Evolutionary conservation across 2,888 invertebrate species (phyloP).

Genomic region (Brachyptera risi): DNA sequence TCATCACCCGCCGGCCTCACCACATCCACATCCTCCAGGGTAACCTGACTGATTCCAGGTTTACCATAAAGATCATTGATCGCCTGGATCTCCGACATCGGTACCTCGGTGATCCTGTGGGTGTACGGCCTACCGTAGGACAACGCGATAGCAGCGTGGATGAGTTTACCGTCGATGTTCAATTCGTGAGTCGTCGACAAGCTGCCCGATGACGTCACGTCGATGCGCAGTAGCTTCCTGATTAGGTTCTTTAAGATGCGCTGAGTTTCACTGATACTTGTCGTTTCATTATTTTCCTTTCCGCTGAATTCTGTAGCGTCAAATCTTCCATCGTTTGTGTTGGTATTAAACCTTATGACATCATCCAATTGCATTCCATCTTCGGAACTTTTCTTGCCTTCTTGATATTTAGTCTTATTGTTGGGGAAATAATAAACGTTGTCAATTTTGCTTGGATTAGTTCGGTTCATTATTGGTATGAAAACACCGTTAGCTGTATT

Average conservation of each 20-base stretch:
- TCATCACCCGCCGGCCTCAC: too few relatives aligned
- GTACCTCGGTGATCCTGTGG: conserved; percentile 9
- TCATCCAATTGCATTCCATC: neutral
- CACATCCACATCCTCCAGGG: too few relatives aligned
- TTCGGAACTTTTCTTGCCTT: neutral
- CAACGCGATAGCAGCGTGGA: neutral
- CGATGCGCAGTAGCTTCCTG: neutral
- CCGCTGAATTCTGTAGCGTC: neutral
- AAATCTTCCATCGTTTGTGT: neutral
- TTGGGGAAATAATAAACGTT: neutral
- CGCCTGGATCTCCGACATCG: too few relatives aligned
- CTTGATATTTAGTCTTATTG: too few relatives aligned
- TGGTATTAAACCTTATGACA: neutral
- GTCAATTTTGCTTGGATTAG: neutral
- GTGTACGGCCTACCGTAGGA: neutral
- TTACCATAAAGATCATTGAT: too few relatives aligned
- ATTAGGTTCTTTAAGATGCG: neutral
- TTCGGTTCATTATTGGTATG: too few relatives aligned
- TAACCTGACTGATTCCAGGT: too few relatives aligned
- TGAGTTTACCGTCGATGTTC: neutral
- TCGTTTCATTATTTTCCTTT: neutral
- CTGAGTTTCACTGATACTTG: neutral
- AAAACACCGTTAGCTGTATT: too few relatives aligned
- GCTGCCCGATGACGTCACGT: neutral
- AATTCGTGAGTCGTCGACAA: neutral